Base-by-base conservation (phyloP, 2,888 invertebrate genomes). In the Diabrotica balteata region DNA sequence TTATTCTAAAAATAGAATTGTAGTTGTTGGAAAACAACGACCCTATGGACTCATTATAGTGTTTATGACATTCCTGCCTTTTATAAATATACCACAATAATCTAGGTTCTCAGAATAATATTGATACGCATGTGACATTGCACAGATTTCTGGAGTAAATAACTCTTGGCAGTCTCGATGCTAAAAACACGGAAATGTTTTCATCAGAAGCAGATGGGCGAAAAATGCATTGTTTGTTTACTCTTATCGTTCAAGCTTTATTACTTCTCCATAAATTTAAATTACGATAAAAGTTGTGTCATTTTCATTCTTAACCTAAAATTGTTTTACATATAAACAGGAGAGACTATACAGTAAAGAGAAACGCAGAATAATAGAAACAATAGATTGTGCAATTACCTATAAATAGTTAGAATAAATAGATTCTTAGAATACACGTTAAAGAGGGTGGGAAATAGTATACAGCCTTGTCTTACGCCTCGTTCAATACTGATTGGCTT, bases 41-140 rank as follows among this genome's bases (percentile, higher is more conserved):
- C 79, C 79, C 76, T 77, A 73, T 76, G 77, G 73, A 76, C 78
- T 78, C 78, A 77, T 78, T 79, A 77, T 73, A 75, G 67, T 79
- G 77, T 77, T 78, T 77, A 78, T 78, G 73, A 76, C 71, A 69
- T 71, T 74, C 71, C 70, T 72, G 67, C 44, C 67, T 66, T 70
- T 71, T 73, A 74, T 72, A 74, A 66, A 72, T 71, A 73, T 55
- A 66, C 64, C 58, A 64, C 67, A 62, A 63, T 73, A 73, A 76
- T 76, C 76, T 75, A 74, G 74, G 72, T 72, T 76, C 73, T 74
- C 68, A 71, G 74, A 75, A 74, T 69, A 76, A 68, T 54, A 54
- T 66, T 46, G 60, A 66, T 66, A 55, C 54, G 46, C 60, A 63
- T 63, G 59, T 63, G 63, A 63, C 59, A 57, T 52, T 62, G 59